Conservation (phyloP, 2,888 invertebrate species). For the Ophion slaviceki region DNA sequence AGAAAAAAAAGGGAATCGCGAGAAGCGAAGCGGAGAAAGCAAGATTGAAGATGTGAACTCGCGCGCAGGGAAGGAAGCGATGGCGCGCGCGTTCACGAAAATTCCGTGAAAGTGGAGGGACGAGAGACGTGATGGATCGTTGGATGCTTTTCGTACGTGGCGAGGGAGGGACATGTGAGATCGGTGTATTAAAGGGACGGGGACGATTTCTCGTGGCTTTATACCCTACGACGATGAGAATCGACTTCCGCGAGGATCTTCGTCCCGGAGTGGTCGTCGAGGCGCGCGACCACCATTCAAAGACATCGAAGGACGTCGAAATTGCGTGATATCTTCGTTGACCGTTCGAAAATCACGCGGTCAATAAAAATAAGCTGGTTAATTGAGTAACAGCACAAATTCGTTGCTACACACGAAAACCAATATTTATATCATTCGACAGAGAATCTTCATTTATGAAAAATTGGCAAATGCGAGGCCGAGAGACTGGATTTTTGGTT, state of each 20-base stretch:
- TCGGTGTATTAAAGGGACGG: constrained; percentile 28
- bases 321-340: neutral
- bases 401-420: too few species aligned
- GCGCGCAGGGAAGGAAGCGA: constrained; percentile 51
- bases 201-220: constrained; percentile 35
- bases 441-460: too few species aligned
- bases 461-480: too few species aligned
- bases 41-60: constrained; percentile 60
- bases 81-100: constrained; percentile 63
- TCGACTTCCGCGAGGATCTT: constrained; percentile 47
- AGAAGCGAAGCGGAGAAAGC: constrained; percentile 55
- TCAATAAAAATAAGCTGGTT: too few species aligned
- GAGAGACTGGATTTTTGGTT: too few species aligned
- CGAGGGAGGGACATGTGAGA: constrained; percentile 41
- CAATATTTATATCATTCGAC: too few species aligned
- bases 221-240: constrained; percentile 40
- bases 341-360: too few species aligned
- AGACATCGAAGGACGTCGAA: neutral
- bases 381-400: too few species aligned
- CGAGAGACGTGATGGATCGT: constrained; percentile 62
- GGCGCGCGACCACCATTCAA: neutral
- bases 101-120: constrained; percentile 49
- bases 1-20: constrained; percentile 34
- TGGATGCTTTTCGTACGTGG: constrained; percentile 50
- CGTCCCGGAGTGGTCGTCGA: constrained; percentile 8